Conservation (phyloP, 2,113 vertebrate genomes). For the Otus sunia region DNA sequence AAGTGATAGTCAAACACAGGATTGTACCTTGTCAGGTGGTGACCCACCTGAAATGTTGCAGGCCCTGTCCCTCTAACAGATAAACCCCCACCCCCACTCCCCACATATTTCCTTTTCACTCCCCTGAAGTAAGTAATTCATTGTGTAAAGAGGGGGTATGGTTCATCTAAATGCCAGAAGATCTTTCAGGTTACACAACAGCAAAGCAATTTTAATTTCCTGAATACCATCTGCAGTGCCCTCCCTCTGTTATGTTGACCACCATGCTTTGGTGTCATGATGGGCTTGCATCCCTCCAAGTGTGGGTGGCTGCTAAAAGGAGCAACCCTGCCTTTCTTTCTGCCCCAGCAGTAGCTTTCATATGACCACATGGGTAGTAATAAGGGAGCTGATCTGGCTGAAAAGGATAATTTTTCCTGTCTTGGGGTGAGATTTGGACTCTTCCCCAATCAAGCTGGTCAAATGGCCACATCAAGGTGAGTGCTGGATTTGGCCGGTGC, state of each 20-base stretch:
- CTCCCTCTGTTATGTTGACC: not conserved
- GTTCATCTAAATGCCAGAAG: not conserved
- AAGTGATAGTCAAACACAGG: not conserved
- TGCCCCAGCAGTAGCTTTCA: not conserved
- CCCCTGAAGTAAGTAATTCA: not conserved
- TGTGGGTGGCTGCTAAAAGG: not conserved
- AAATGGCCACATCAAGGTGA: accelerated
- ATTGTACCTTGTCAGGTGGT: not conserved
- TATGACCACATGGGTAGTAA: not conserved
- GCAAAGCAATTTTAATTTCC: not conserved
- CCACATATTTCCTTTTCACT: not conserved
- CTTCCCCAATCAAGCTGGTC: not conserved
- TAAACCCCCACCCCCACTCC: accelerated
- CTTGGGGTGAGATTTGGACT: not conserved
- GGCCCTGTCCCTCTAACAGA: not conserved
- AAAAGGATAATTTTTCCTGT: not conserved
- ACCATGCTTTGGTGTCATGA: accelerated
- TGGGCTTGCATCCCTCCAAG: not conserved
- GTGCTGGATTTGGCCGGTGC: not conserved
- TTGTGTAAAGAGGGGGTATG: not conserved
- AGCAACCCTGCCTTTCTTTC: not conserved
- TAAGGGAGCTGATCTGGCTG: not conserved
- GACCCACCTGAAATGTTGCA: not conserved
- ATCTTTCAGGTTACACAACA: not conserved
- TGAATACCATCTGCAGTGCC: not conserved